A percentile compares a stretch with the other conserved stretches of the same genome.
Evolutionary conservation across 2,888 invertebrate species (phyloP).

Genomic region (Ceriagrion tenellum): DNA sequence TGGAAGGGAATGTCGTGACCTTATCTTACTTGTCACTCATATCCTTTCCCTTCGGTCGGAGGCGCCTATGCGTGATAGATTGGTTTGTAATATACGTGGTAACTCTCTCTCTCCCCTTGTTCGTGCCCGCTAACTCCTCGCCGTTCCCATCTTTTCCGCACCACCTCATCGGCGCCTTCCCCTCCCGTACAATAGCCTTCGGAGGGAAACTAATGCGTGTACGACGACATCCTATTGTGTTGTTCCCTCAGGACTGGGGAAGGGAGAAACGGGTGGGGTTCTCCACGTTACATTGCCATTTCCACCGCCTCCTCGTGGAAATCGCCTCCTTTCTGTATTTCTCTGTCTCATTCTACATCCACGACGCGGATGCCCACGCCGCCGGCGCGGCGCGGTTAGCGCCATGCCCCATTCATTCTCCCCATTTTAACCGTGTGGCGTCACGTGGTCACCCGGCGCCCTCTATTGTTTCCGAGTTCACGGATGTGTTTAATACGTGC

Average conservation of each 20-base stretch:
- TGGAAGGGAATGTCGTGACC: too few relatives aligned
- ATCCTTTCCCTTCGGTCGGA: too few relatives aligned
- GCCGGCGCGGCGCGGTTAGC: too few relatives aligned
- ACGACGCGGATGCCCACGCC: too few relatives aligned
- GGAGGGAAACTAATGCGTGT: conserved; percentile 20
- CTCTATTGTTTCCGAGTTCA: not conserved
- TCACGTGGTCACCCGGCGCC: not conserved
- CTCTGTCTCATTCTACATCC: too few relatives aligned
- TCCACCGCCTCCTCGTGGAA: conserved; percentile 24
- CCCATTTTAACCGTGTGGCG: not conserved
- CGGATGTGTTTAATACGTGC: not conserved
- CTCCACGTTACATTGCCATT: conserved; percentile 9
- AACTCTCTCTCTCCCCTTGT: too few relatives aligned
- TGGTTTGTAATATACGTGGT: too few relatives aligned
- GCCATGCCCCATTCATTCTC: too few relatives aligned
- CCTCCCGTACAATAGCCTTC: not conserved
- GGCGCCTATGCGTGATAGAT: too few relatives aligned
- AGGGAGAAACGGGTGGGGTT: not conserved
- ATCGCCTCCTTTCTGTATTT: not conserved
- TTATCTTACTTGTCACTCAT: too few relatives aligned
- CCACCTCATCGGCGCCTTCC: not conserved
- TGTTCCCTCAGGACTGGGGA: not conserved
- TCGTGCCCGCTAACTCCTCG: not conserved
- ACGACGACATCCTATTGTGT: not conserved
- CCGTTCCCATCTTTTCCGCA: not conserved